These are phyloP conservation scores for Notiomystis cincta DNA, from an alignment of 2,113 vertebrate genomes.

Conservation along the genomic window DNA sequence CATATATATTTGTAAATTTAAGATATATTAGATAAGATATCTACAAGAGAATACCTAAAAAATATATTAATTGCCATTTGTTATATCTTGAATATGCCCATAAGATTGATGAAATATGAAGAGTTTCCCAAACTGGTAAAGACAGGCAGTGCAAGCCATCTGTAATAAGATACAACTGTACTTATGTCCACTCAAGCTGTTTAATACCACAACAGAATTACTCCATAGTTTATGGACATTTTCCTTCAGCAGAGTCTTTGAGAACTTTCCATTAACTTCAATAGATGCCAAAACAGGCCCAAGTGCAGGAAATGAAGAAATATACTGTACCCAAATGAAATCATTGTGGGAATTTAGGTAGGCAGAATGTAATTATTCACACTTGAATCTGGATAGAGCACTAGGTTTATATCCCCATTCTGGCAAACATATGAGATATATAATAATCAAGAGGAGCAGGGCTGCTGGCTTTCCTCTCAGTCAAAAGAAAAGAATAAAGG, in stretches of 20 bases:
- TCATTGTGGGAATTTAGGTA: not conserved
- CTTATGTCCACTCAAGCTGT: not conserved
- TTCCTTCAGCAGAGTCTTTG: slow-evolving; percentile 1
- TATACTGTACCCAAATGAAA: slow-evolving; percentile 35
- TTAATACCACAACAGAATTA: slow-evolving; percentile 10
- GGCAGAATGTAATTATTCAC: slow-evolving; percentile 38
- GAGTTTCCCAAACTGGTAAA: not conserved
- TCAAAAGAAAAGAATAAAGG: not conserved
- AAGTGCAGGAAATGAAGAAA: slow-evolving; percentile 52
- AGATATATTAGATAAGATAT: not conserved
- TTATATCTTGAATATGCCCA: not conserved
- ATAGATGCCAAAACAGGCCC: not conserved
- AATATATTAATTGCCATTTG: not conserved
- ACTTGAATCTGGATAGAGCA: not conserved
- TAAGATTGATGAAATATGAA: not conserved
- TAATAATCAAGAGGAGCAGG: not conserved
- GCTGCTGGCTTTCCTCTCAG: not conserved
- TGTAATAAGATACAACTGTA: not conserved
- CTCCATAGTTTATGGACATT: not conserved
- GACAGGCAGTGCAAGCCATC: not conserved
- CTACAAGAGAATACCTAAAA: not conserved
- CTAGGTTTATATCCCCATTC: not conserved
- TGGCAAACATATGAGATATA: not conserved
- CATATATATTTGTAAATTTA: not conserved
- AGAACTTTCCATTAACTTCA: slow-evolving; percentile 29